Evolutionary conservation across 2,888 invertebrate genomes (phyloP), one percentile per base, ranked within the genome.

Genomic region (Sympetrum striolatum): DNA sequence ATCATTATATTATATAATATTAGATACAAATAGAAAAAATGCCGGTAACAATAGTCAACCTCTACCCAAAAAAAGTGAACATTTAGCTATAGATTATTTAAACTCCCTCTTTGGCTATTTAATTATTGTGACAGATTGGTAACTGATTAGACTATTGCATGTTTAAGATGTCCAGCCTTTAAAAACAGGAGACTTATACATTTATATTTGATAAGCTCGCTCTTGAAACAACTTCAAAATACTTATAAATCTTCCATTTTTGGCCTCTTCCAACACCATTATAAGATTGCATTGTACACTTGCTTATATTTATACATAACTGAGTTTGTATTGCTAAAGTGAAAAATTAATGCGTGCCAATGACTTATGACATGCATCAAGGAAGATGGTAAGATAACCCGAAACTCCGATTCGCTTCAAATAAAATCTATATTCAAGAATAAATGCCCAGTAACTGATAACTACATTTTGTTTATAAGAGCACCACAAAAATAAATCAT

Each of bases 21-120:
- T 37, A 86, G 86, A 86, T 86, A 86, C 86, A 86, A 86, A 86
- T 60, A 60, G 73, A 73, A 73, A 86, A 86, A 86, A 86, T 86
- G 60, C 86, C 86, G 86, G 86, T 86, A 86, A 86, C 86, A 86
- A 86, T 86, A 86, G 86, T 86, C 86, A 86, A 86, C 86, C 86
- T 86, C 86, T 86, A 86, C 86, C 82, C 60, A 86, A 86, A 86
- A 82, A 86, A 86, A 73, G 73, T 86, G 86, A 86, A 86, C 86
- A 86, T 86, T 86, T 86, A 86, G 86, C 86, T 86, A 86, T 86
- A 86, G 86, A 64, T 64, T 86, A 86, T 31, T 86, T 60, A 53
- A 86, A 86, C 86, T 86, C 86, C 86, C 86, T 86, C 86, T 86
- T 86, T 86, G 86, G 86, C 86, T 86, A 86, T 86, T 86, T 86